Conservation (phyloP, 2,113 vertebrate genomes). For the Misgurnus mizolepis region DNA sequence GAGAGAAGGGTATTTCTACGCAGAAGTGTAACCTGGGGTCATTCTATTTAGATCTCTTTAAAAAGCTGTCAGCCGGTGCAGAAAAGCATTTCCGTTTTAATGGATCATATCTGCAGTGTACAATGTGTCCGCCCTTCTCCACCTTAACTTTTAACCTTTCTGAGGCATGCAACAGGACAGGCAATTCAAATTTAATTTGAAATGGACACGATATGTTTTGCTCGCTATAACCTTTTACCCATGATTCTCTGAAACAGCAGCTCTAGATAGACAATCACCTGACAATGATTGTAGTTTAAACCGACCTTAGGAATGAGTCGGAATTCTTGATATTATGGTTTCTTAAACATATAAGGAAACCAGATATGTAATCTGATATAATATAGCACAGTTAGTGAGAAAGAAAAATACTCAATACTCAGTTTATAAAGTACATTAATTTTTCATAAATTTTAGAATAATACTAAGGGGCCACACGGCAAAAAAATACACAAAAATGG, state of each 20-base stretch:
- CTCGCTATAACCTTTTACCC: not conserved
- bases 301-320: not conserved
- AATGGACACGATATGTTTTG: not conserved
- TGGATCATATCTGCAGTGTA: constrained; percentile 34
- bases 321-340: no score
- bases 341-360: not conserved
- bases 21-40: constrained; percentile 20
- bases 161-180: not conserved
- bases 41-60: constrained; percentile 41
- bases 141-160: constrained; percentile 37
- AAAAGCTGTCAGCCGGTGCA: constrained; percentile 37
- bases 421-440: no score
- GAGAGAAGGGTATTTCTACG: constrained; percentile 26
- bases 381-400: not conserved
- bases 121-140: constrained; percentile 22
- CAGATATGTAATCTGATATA: not conserved
- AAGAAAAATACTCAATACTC: constrained; percentile 64
- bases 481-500: no score
- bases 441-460: no score
- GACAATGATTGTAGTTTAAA: not conserved
- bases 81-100: constrained; percentile 44
- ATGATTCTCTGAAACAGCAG: constrained; percentile 1
- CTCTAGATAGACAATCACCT: not conserved
- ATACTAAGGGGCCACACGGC: no score
- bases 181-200: constrained; percentile 26